These are phyloP conservation scores for Neotoxoptera formosana DNA, from an alignment of 1,140 invertebrate genomes.

Conservation along the genomic window DNA sequence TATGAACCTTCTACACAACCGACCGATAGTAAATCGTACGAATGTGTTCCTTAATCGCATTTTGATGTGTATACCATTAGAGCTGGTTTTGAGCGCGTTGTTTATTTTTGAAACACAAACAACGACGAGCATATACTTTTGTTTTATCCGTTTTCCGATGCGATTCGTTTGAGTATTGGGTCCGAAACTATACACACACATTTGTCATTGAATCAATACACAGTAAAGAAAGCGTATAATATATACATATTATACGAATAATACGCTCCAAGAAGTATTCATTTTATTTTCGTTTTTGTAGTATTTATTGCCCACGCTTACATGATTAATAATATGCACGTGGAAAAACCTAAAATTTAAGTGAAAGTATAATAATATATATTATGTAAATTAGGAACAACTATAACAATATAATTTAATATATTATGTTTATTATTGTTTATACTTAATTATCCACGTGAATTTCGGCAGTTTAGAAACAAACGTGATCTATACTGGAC, in stretches of 20 bases:
- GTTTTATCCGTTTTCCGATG: background rate
- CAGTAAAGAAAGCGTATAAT: background rate
- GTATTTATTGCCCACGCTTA: no score
- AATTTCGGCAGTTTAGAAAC: background rate
- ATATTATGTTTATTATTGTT: background rate
- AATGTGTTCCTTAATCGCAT: background rate
- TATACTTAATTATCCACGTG: background rate
- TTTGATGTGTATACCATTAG: background rate
- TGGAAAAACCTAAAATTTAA: background rate
- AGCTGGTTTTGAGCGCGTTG: background rate
- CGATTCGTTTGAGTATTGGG: background rate
- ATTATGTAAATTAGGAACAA: background rate
- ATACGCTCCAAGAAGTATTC: background rate
- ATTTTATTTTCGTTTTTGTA: background rate
- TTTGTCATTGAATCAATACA: background rate
- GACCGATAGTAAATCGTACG: background rate
- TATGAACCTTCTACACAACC: background rate
- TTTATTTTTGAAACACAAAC: constrained; percentile 11
- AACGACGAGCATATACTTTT: background rate
- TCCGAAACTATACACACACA: background rate
- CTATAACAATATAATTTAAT: background rate
- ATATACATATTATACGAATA: background rate
- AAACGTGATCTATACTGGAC: background rate
- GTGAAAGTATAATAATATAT: background rate
- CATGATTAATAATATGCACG: no score